Evolutionary conservation across 1,140 invertebrate genomes (phyloP).

Genomic region (Protaetia brevitarsis): DNA sequence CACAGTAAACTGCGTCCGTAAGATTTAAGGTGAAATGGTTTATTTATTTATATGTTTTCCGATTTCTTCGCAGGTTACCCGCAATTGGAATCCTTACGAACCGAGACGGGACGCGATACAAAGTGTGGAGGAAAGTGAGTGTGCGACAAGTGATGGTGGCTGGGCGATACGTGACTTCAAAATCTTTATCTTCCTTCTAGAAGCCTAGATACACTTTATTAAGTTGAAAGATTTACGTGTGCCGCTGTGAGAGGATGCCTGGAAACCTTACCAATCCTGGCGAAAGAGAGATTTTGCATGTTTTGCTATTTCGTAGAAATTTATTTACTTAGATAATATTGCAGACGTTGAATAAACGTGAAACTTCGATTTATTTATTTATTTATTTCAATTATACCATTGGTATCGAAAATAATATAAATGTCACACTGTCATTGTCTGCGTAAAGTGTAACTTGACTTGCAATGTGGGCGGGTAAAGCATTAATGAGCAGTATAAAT

Average conservation of each 20-base stretch:
- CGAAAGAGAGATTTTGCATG: too few relatives aligned
- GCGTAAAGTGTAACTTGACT: too few relatives aligned
- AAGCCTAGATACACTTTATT: neutral
- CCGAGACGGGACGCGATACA: neutral
- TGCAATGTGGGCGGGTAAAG: too few relatives aligned
- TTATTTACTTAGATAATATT: too few relatives aligned
- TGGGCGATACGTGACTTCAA: neutral
- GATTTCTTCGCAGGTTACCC: neutral
- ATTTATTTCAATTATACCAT: too few relatives aligned
- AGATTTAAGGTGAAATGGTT: conserved; percentile 8
- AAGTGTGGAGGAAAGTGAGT: neutral
- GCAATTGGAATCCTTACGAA: neutral
- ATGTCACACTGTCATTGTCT: too few relatives aligned
- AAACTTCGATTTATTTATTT: too few relatives aligned
- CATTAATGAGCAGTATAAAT: too few relatives aligned
- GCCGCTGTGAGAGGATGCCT: neutral
- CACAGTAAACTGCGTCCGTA: conserved; percentile 7
- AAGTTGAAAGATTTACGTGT: neutral
- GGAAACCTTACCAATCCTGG: too few relatives aligned
- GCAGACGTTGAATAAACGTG: too few relatives aligned
- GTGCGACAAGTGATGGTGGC: neutral
- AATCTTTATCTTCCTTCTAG: neutral
- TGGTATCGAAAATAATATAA: too few relatives aligned
- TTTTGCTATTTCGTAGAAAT: too few relatives aligned
- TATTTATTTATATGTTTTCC: neutral